Evolutionary conservation across 2,797 vertebrate species (phyloP).

Genomic region (Pachyuromys duprasi): DNA sequence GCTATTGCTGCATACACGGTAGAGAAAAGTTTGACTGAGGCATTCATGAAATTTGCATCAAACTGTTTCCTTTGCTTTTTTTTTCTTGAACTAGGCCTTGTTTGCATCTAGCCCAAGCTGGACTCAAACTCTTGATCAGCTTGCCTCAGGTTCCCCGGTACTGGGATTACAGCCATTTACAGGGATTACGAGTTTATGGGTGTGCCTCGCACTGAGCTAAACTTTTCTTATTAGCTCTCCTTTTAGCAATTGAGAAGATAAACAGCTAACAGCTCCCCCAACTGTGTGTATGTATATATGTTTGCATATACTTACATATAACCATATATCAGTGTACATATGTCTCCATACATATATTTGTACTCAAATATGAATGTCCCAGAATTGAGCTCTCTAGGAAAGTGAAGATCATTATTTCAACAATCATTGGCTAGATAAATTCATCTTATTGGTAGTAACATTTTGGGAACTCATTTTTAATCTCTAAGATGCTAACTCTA

Average conservation of each 20-base stretch:
- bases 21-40: not conserved
- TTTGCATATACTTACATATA: not conserved
- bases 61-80: not conserved
- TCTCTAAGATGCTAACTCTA: slow-evolving; percentile 37
- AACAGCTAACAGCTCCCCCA: not conserved
- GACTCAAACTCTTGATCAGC: not conserved
- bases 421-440: slow-evolving; percentile 16
- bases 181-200: not conserved
- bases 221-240: not conserved
- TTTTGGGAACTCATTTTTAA: not conserved
- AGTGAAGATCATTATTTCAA: not conserved
- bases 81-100: not conserved
- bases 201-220: not conserved
- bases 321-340: not conserved
- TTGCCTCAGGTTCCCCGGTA: not conserved
- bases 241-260: not conserved
- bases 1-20: not conserved
- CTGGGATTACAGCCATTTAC: not conserved
- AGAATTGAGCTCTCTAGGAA: slow-evolving; percentile 36
- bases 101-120: not conserved
- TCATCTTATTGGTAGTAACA: not conserved
- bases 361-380: not conserved
- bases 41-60: not conserved
- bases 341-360: not conserved
- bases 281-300: not conserved